Evolutionary conservation across 2,797 vertebrate species (phyloP).

Genomic region (Octomys mimax): DNA sequence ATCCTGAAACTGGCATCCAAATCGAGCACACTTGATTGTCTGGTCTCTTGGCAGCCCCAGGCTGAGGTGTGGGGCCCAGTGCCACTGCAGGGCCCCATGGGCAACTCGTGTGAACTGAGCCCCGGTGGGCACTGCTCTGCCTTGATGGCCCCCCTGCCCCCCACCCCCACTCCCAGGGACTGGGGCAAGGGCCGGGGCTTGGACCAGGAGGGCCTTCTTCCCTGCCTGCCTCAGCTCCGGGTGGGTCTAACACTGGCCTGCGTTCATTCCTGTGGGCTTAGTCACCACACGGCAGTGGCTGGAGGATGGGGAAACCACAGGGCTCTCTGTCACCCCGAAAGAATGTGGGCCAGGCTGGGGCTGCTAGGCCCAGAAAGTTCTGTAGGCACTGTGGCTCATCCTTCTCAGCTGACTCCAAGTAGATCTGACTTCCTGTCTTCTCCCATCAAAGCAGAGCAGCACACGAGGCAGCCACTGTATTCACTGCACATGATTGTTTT

Average conservation of each 20-base stretch:
- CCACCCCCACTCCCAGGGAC: too few relatives aligned
- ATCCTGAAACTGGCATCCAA: neutral
- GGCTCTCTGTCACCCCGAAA: constrained; percentile 91
- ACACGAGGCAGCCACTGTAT: neutral
- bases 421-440: neutral
- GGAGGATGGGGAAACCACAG: constrained; percentile 87
- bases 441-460: neutral
- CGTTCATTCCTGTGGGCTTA: constrained; percentile 95
- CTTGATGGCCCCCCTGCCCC: accelerated
- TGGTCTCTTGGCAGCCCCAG: neutral
- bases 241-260: constrained; percentile 91
- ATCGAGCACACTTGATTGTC: neutral
- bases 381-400: constrained; percentile 15
- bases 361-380: constrained; percentile 52
- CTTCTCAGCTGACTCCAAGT: neutral
- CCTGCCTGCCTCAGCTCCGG: constrained; percentile 64
- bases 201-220: neutral
- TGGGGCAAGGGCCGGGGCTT: neutral
- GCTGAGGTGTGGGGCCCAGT: neutral
- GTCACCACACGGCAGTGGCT: constrained; percentile 86
- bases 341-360: constrained; percentile 81
- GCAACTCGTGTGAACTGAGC: neutral
- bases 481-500: neutral
- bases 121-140: neutral
- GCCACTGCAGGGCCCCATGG: neutral